Evolutionary conservation across 2,888 invertebrate species (phyloP).

Genomic region (Sphaeridia pumilis): DNA sequence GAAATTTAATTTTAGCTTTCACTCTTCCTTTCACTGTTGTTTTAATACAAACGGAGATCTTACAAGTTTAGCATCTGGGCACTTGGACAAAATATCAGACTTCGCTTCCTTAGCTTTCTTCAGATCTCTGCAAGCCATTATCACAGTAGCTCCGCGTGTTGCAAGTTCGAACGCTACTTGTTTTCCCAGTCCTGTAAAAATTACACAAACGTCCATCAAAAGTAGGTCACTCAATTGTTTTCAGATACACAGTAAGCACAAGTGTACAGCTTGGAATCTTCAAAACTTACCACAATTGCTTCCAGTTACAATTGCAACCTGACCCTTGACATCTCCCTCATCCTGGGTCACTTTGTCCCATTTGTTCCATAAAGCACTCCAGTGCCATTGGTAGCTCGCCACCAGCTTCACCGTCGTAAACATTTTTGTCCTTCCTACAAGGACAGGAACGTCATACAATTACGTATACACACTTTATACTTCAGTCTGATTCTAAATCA

Average conservation of each 20-base stretch:
- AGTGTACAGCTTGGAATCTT: background rate
- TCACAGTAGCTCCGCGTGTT: background rate
- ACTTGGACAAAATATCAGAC: background rate
- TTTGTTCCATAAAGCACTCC: background rate
- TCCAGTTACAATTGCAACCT: slow-evolving; percentile 9
- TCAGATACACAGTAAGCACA: background rate
- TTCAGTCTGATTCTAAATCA: too few relatives aligned
- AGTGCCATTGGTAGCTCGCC: background rate
- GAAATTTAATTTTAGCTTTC: background rate
- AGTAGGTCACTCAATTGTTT: background rate
- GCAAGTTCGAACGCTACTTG: slow-evolving; percentile 10
- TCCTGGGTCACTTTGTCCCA: background rate
- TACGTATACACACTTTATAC: too few relatives aligned
- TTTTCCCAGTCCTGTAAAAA: slow-evolving; percentile 6
- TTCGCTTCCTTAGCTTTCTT: slow-evolving; percentile 3
- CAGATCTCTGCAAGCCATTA: slow-evolving; percentile 11
- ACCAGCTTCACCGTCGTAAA: background rate
- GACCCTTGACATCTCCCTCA: background rate
- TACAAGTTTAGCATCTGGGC: slow-evolving; percentile 8
- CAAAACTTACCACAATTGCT: slow-evolving; percentile 7
- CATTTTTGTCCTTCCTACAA: background rate
- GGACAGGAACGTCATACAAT: too few relatives aligned
- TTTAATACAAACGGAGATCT: background rate
- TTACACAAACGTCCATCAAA: background rate
- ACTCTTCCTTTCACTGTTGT: background rate